Conservation (phyloP, 1,140 invertebrate species). For the Ceratoteleas bidentatus region DNA sequence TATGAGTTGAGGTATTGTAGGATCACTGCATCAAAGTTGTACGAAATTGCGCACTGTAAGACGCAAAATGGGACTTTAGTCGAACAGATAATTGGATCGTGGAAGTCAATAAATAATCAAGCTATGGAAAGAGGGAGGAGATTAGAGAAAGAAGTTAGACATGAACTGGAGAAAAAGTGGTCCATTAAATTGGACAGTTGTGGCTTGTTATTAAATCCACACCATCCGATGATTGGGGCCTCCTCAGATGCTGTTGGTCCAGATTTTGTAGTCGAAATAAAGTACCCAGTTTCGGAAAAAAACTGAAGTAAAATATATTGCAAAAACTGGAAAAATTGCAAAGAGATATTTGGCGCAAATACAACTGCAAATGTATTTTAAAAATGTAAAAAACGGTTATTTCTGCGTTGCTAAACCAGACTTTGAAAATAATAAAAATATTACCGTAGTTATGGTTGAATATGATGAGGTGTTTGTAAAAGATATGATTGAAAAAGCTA, state of each 20-base stretch:
- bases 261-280: conserved; percentile 80
- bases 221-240: conserved; percentile 49
- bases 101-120: conserved; percentile 49
- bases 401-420: conserved; percentile 70
- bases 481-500: conserved; percentile 24
- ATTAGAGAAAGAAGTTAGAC: conserved; percentile 53
- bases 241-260: conserved; percentile 79
- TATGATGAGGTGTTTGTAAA: conserved; percentile 37
- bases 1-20: conserved; percentile 33
- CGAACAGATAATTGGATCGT: conserved; percentile 61
- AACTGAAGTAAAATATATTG: conserved; percentile 75
- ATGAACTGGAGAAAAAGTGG: conserved; percentile 28
- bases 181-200: conserved; percentile 11
- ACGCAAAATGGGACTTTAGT: conserved; percentile 60
- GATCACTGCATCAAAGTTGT: conserved; percentile 72
- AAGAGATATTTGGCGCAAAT: conserved; percentile 80
- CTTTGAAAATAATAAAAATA: conserved; percentile 66
- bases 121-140: conserved; percentile 63
- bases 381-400: conserved; percentile 73
- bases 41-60: conserved; percentile 70
- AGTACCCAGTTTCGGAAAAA: conserved; percentile 77
- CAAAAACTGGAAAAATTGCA: conserved; percentile 70
- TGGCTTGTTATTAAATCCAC: conserved; percentile 52
- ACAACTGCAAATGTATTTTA: conserved; percentile 80
- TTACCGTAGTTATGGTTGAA: conserved; percentile 41